phyloP scores from a whole-genome alignment of 1,140 invertebrate genomes.

The Papilio polyxenes region DNA sequence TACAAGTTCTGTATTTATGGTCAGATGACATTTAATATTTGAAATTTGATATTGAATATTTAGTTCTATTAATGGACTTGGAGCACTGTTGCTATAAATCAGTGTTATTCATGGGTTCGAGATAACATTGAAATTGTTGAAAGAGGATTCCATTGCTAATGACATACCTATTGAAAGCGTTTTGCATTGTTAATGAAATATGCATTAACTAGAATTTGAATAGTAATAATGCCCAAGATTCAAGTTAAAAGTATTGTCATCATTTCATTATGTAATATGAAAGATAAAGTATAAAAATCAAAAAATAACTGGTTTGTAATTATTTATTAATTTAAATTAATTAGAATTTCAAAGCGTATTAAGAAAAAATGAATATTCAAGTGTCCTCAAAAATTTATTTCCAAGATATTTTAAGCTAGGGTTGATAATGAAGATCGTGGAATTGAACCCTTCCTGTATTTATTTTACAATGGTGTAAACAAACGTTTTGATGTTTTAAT shows the following conservation, averaged over 20 bases:
- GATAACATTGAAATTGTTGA: constrained; percentile 8
- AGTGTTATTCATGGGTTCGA: constrained; percentile 2
- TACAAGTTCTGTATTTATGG: not conserved
- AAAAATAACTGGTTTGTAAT: too few relatives aligned
- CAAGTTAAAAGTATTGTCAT: too few relatives aligned
- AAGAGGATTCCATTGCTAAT: not conserved
- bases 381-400: not conserved
- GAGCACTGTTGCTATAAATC: not conserved
- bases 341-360: too few relatives aligned
- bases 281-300: too few relatives aligned
- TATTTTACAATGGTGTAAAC: not conserved
- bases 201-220: too few relatives aligned
- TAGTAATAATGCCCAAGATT: too few relatives aligned
- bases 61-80: not conserved
- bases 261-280: too few relatives aligned
- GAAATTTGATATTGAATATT: constrained; percentile 28
- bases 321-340: too few relatives aligned
- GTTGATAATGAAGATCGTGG: not conserved
- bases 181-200: not conserved
- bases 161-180: not conserved
- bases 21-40: constrained; percentile 15
- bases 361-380: not conserved
- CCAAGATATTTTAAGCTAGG: not conserved
- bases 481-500: constrained; percentile 2
- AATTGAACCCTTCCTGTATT: not conserved